These are phyloP conservation scores for Rhizoglyphus robini DNA, from an alignment of 1,140 invertebrate genomes.

Conservation along the genomic window DNA sequence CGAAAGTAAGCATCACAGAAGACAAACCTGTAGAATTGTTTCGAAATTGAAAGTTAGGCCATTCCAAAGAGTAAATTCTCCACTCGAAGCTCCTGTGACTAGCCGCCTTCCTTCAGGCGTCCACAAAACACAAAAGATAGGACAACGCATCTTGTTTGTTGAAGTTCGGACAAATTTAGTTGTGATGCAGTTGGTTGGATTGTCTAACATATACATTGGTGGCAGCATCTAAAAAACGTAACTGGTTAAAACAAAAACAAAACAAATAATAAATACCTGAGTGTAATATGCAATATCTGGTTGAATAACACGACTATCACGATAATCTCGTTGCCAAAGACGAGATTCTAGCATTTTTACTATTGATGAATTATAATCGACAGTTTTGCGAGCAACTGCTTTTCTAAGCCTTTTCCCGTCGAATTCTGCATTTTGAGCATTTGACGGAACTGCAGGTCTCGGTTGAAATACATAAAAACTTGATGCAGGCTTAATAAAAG, in stretches of 20 bases:
- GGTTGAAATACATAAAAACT: constrained; percentile 23
- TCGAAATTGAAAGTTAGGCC: constrained; percentile 99
- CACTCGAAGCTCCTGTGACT: constrained; percentile 95
- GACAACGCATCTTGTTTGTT: constrained; percentile 98
- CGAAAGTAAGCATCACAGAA: not conserved
- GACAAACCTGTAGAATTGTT: constrained; percentile 85
- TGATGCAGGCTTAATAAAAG: not conserved
- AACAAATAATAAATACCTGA: constrained; percentile 32
- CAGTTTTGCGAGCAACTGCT: constrained; percentile 90
- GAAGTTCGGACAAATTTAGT: constrained; percentile 92
- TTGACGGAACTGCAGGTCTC: constrained; percentile 16
- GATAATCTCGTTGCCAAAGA: constrained; percentile 79
- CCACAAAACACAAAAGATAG: constrained; percentile 94
- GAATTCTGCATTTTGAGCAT: constrained; percentile 39
- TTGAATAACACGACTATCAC: constrained; percentile 69
- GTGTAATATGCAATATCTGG: constrained; percentile 65
- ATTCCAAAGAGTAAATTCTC: constrained; percentile 99
- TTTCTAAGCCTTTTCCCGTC: constrained; percentile 90
- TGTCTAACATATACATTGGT: constrained; percentile 73
- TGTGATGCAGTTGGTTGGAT: constrained; percentile 91
- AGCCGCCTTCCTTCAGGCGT: constrained; percentile 93
- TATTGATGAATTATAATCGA: constrained; percentile 94
- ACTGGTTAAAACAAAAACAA: not conserved
- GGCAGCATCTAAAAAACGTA: constrained; percentile 47
- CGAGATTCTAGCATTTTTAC: constrained; percentile 72